These are phyloP conservation scores for Ivindomyrus marchei DNA, from an alignment of 2,113 vertebrate genomes.

Conservation along the genomic window DNA sequence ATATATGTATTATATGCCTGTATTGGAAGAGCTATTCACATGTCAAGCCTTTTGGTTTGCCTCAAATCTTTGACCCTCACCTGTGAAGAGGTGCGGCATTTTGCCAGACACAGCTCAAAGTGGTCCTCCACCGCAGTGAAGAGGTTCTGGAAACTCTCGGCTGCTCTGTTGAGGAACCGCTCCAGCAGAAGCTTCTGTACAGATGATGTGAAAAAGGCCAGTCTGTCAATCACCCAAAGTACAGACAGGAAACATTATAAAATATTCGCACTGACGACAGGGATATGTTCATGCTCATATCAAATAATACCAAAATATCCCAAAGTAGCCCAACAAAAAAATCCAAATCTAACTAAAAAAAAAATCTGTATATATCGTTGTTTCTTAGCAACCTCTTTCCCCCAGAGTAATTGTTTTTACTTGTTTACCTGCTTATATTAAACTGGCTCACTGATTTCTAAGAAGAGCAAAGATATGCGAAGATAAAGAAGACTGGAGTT, in stretches of 20 bases:
- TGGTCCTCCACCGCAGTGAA: constrained; percentile 95
- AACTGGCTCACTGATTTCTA: neutral
- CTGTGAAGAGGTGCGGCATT: constrained; percentile 95
- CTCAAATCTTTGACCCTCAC: constrained; percentile 48
- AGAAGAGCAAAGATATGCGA: neutral
- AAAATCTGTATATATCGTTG: neutral
- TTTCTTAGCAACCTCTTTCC: neutral
- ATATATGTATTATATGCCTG: neutral
- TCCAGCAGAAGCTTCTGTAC: constrained; percentile 85
- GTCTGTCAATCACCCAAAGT: neutral
- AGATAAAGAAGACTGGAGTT: neutral
- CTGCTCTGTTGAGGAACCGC: constrained; percentile 86
- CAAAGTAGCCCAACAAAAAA: neutral
- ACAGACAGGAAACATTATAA: neutral
- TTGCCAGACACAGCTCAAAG: constrained; percentile 92
- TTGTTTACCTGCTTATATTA: neutral
- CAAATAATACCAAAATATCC: neutral
- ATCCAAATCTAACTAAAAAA: neutral
- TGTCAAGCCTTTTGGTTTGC: neutral
- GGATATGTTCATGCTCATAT: neutral
- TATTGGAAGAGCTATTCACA: neutral
- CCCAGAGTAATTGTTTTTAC: neutral
- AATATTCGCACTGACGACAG: neutral
- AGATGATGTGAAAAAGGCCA: constrained; percentile 28
- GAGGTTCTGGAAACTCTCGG: constrained; percentile 89